These are phyloP conservation scores for Lepidostoma basale DNA, from an alignment of 1,140 invertebrate genomes.

Conservation along the genomic window DNA sequence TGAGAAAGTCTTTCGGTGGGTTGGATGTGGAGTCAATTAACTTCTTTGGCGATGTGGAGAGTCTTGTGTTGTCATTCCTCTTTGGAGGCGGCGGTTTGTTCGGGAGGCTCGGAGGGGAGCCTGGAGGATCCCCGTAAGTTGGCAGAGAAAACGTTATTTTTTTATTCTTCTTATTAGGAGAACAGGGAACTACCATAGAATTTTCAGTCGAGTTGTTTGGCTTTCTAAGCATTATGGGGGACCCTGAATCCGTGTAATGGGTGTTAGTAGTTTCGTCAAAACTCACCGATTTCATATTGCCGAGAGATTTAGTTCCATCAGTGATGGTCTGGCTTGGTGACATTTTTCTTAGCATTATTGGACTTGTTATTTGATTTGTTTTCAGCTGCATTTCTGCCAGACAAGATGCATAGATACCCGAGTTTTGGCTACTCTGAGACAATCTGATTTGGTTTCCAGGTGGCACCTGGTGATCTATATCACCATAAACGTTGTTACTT, in stretches of 20 bases:
- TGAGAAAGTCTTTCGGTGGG: conserved; percentile 82
- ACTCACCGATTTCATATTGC: conserved; percentile 7
- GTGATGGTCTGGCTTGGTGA: conserved; percentile 5
- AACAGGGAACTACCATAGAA: conserved; percentile 1
- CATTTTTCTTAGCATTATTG: conserved; percentile 24
- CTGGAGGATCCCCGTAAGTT: not conserved
- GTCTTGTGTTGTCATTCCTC: conserved; percentile 73
- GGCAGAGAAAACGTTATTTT: conserved; percentile 31
- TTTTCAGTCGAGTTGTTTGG: conserved; percentile 23
- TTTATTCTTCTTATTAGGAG: conserved; percentile 30
- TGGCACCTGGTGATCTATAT: not conserved
- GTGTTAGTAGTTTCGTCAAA: conserved; percentile 19
- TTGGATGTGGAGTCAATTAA: conserved; percentile 72
- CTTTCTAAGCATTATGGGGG: conserved; percentile 32
- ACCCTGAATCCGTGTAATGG: conserved; percentile 9
- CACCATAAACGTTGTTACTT: not conserved
- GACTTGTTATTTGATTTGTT: conserved; percentile 33
- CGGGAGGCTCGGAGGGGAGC: conserved; percentile 18
- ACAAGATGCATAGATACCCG: conserved; percentile 23
- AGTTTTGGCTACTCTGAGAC: conserved; percentile 3
- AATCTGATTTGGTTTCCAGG: conserved; percentile 8
- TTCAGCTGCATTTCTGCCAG: conserved; percentile 29
- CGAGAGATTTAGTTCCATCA: conserved; percentile 6
- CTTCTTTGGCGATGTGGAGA: conserved; percentile 75
- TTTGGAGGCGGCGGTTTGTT: conserved; percentile 68